Evolutionary conservation across 2,113 vertebrate species (phyloP), one percentile per base, ranked within the genome.

Genomic region (Anser cygnoides): DNA sequence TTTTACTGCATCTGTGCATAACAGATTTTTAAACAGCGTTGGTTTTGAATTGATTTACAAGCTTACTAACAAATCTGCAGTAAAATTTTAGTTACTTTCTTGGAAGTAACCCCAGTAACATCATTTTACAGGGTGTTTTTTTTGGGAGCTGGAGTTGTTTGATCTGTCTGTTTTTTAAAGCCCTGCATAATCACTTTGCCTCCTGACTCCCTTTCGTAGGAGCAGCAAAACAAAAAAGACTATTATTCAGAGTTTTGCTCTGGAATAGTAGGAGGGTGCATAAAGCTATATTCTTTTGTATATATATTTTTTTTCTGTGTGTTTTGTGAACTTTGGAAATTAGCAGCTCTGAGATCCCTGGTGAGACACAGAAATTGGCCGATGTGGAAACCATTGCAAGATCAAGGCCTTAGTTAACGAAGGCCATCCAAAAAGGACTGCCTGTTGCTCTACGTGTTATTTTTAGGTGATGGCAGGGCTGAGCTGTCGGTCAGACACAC

Each of bases 1-100:
- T 97, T 97, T 97, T 91, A 88, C 87, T 93, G 93, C 95, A 58
- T 86, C 80, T 93, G 85, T 91, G 96, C 95, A 78, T 94, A 98
- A 92, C 89, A 93, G 89, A 84, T 96, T 96, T 96, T 97, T 96
- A 96, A 96, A 92, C 59, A 96, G 92, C 79, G 59, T 91, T 93
- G 58, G 12, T 35, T 95, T 89, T 71, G 84, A 77, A 89, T 82
- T 95, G 93, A 97, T 97, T 97, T 96, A 86, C 82, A 90, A 92
- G 92, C 89, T 95, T 92, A 91, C 95, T 97, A 96, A 97, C 87
- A 96, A 97, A 95, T 39, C 86, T 28, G 33, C 93, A 80, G 70
- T 94, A 97, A 96, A 97, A 95, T 58, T 81, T 88, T 86, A 96
- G 94, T 91, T 94, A 78, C 94, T 92, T 97, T 74, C 94, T 95